Percentiles rank a stretch among this genome's conserved stretches.
phyloP scores from a whole-genome alignment of 2,888 invertebrate species.

The Sphinx pinastri region DNA sequence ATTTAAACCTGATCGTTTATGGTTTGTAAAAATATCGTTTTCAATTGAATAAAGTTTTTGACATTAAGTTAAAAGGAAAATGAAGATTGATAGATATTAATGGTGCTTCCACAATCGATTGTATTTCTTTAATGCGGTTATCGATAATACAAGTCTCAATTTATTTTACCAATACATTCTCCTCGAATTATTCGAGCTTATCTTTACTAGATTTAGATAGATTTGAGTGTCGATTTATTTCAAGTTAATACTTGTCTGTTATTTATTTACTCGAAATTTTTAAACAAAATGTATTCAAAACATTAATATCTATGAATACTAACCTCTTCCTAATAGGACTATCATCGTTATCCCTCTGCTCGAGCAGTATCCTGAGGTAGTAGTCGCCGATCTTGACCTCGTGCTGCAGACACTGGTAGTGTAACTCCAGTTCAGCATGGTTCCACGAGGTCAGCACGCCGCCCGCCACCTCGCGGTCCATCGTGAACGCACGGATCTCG shows the following conservation, averaged over 20 bases:
- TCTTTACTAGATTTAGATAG: background rate
- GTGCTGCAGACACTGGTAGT: constrained; percentile 96
- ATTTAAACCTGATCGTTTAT: background rate
- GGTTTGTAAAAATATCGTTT: background rate
- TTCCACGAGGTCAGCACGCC: constrained; percentile 97
- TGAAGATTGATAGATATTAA: background rate
- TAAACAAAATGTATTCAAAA: too few relatives aligned
- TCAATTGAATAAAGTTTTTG: background rate
- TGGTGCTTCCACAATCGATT: too few relatives aligned
- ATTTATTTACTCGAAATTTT: too few relatives aligned
- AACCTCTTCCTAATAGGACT: constrained; percentile 95
- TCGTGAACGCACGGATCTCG: constrained; percentile 94
- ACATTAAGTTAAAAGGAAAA: too few relatives aligned
- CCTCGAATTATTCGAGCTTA: too few relatives aligned
- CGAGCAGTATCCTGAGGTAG: constrained; percentile 96
- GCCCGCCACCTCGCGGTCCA: constrained; percentile 95
- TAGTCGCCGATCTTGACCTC: constrained; percentile 99
- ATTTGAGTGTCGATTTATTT: too few relatives aligned
- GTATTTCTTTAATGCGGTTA: too few relatives aligned
- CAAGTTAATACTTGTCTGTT: too few relatives aligned
- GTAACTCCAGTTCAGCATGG: constrained; percentile 97
- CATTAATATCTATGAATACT: constrained; percentile 65
- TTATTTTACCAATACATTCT: too few relatives aligned
- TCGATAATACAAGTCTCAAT: too few relatives aligned
- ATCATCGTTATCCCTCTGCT: constrained; percentile 93